Evolutionary conservation across 2,797 vertebrate species (phyloP), one percentile per base, ranked within the genome.

Genomic region (Ctenosaura bakeri): DNA sequence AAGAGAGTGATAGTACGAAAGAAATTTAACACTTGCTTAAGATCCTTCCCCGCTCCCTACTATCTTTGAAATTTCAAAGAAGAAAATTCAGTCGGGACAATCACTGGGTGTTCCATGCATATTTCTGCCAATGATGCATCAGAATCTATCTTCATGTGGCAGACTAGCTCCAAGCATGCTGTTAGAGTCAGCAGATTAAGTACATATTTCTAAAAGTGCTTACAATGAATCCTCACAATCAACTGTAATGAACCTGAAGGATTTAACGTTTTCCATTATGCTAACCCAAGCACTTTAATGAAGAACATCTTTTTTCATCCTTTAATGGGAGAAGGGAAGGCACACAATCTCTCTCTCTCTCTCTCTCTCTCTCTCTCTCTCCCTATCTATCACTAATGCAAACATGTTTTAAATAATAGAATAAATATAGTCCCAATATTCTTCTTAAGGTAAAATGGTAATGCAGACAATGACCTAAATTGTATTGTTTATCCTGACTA

Each of bases 261-360:
- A 92, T 90, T 42, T 73, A 92, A 69, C 77, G 78, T 81, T 92
- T 50, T 74, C 26, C 74, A 91, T 86, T 18, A 74, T 89, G 83
- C 80, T 52, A 78, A 59, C n/a, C 52, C 50, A 83, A 84, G 38
- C 14, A 81, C 16, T 85, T 86, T 86, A 86, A 56, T 82, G 46
- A 78, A 62, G n/a, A 42, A 77, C 82, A 35, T 83, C 91, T 66
- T 35, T 90, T 66, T 73, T 89, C 38, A 84, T 56, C 6, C 74
- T 83, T 77, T 50, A 35, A 4, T 56, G 88, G 86, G 59, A 0
- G 22, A 52, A 16, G 13, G 42, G 24, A 18, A 16, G 38, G 22
- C 16, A 54, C 6, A 52, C 0, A 2, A 38, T 12, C 3, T 46
- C 42, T 46, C 0, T 46, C 42, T 46, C 0, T 46, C 42, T 46